These are phyloP conservation scores for Drosophila borborema DNA, from an alignment of 2,888 invertebrate genomes.

Conservation along the genomic window DNA sequence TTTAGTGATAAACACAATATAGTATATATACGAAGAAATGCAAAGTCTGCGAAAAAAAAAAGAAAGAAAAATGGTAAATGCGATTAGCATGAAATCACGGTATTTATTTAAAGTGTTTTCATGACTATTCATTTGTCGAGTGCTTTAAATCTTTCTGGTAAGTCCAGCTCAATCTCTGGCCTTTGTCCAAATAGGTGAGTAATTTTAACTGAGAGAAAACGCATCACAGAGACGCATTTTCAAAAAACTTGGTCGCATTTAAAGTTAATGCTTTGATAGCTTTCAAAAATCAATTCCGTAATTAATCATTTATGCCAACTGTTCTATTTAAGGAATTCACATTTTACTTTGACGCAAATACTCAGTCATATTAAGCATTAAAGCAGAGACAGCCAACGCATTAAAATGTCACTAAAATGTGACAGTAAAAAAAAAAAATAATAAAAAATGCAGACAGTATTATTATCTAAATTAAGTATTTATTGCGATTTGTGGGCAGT, in stretches of 20 bases:
- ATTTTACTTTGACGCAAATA: background rate
- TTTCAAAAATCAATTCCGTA: background rate
- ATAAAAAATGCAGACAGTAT: background rate
- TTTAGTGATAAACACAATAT: background rate
- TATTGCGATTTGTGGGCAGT: too few relatives aligned
- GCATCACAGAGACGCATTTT: too few relatives aligned
- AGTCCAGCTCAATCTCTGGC: too few relatives aligned
- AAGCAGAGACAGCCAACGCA: background rate
- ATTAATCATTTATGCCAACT: background rate
- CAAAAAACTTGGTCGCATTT: too few relatives aligned
- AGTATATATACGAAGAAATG: background rate
- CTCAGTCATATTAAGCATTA: background rate
- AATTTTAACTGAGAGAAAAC: too few relatives aligned
- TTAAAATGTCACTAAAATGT: background rate
- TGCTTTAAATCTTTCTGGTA: too few relatives aligned
- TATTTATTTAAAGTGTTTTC: too few relatives aligned
- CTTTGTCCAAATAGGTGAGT: too few relatives aligned
- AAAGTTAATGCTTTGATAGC: too few relatives aligned
- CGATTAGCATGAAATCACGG: background rate
- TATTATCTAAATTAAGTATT: background rate
- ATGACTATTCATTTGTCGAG: too few relatives aligned
- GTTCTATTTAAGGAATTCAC: background rate
- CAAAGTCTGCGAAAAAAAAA: background rate
- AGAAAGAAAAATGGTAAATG: background rate
- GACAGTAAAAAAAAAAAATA: too few relatives aligned